These are phyloP conservation scores for Ceyx melanurus DNA, from an alignment of 2,113 vertebrate species.

Conservation along the genomic window DNA sequence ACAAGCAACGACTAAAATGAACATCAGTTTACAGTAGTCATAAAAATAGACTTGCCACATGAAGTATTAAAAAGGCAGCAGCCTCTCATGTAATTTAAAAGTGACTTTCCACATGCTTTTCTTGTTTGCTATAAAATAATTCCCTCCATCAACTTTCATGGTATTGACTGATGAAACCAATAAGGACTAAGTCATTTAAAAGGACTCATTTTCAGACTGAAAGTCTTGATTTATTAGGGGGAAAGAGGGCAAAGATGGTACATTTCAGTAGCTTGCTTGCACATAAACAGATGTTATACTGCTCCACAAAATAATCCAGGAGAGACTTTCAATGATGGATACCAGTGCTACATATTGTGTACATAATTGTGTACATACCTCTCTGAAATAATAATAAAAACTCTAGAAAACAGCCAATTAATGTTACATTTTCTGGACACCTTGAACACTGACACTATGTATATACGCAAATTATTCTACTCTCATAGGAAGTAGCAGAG, in stretches of 20 bases:
- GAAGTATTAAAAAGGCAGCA: background rate
- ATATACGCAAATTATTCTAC: slow-evolving; percentile 40
- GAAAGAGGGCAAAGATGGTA: background rate
- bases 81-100: slow-evolving; percentile 1
- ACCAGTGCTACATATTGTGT: background rate
- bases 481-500: background rate
- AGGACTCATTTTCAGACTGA: background rate
- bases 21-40: slow-evolving; percentile 39
- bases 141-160: background rate
- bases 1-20: slow-evolving; percentile 13
- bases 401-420: slow-evolving; percentile 7
- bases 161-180: background rate
- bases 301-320: background rate
- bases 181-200: background rate
- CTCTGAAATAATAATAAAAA: background rate
- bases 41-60: slow-evolving; percentile 1
- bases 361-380: background rate
- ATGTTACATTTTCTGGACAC: background rate
- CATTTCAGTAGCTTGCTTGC: background rate
- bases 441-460: background rate
- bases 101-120: background rate
- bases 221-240: background rate
- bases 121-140: background rate
- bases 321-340: background rate
- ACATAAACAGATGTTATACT: background rate